These are phyloP conservation scores for Microctonus brassicae DNA, from an alignment of 2,888 invertebrate genomes.

Conservation along the genomic window DNA sequence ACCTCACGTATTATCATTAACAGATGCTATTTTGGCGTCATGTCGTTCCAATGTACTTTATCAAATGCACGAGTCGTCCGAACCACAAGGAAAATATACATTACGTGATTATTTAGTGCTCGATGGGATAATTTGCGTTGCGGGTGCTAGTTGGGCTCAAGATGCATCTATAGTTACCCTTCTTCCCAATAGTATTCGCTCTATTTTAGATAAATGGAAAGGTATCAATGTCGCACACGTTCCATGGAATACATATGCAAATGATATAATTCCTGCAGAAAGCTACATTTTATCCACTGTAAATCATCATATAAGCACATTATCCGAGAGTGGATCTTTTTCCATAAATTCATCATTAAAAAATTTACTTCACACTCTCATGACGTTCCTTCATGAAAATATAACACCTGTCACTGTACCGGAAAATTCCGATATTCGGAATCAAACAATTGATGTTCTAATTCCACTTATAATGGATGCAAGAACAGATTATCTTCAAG, in stretches of 20 bases:
- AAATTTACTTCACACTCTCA: slow-evolving; percentile 76
- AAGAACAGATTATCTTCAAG: slow-evolving; percentile 81
- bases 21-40: slow-evolving; percentile 74
- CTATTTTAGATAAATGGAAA: slow-evolving; percentile 77
- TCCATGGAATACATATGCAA: slow-evolving; percentile 78
- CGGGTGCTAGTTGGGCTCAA: slow-evolving; percentile 70
- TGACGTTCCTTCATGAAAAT: slow-evolving; percentile 77
- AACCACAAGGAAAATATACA: slow-evolving; percentile 66
- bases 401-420: slow-evolving; percentile 71
- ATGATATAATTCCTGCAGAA: slow-evolving; percentile 86
- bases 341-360: slow-evolving; percentile 77
- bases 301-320: slow-evolving; percentile 76
- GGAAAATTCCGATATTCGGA: slow-evolving; percentile 76
- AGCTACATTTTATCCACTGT: slow-evolving; percentile 85
- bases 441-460: slow-evolving; percentile 78
- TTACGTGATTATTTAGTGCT: slow-evolving; percentile 71
- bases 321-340: slow-evolving; percentile 74
- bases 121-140: slow-evolving; percentile 61
- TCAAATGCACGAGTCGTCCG: slow-evolving; percentile 68
- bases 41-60: slow-evolving; percentile 70
- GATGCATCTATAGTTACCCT: slow-evolving; percentile 72
- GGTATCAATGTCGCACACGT: slow-evolving; percentile 73
- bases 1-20: slow-evolving; percentile 77
- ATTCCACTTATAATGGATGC: slow-evolving; percentile 84
- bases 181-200: slow-evolving; percentile 73